These are phyloP conservation scores for Cremastinae sp. DNA, from an alignment of 2,888 invertebrate species.

Conservation along the genomic window DNA sequence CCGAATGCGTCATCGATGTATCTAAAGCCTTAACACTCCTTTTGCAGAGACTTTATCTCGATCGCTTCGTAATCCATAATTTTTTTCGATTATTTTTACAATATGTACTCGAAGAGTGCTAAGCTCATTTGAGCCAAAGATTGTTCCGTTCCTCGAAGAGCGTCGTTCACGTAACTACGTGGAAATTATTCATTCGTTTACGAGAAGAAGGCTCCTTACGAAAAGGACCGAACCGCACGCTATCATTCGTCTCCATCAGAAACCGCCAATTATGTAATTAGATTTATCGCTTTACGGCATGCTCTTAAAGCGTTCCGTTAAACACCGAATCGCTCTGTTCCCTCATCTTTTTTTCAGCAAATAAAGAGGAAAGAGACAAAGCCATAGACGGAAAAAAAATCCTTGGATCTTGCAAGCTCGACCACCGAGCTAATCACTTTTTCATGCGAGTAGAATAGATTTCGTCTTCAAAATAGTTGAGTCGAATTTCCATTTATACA, in stretches of 20 bases:
- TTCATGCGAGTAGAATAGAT: conserved; percentile 2
- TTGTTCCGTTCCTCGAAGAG: no score
- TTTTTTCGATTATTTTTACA: no score
- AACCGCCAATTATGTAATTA: conserved; percentile 66
- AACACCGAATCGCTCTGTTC: not conserved
- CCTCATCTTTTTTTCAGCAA: not conserved
- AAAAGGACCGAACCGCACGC: conserved; percentile 2
- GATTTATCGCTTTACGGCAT: conserved; percentile 64
- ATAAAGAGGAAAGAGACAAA: not conserved
- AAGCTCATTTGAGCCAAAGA: no score
- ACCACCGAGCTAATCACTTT: not conserved
- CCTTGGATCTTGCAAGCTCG: not conserved
- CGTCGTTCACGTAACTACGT: not conserved
- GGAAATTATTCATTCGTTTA: conserved; percentile 9
- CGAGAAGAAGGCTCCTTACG: conserved; percentile 4
- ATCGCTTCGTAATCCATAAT: no score
- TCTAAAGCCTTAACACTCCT: not conserved
- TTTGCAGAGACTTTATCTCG: conserved; percentile 4
- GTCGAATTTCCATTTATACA: not conserved
- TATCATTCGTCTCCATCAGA: conserved; percentile 58
- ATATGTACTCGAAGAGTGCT: conserved; percentile 1
- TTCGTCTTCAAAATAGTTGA: conserved; percentile 12
- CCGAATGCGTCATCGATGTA: conserved; percentile 21
- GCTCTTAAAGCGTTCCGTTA: conserved; percentile 16
- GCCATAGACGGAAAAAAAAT: not conserved